These are phyloP conservation scores for Sebastes baramenuke DNA, from an alignment of 2,797 vertebrate species.

Conservation along the genomic window DNA sequence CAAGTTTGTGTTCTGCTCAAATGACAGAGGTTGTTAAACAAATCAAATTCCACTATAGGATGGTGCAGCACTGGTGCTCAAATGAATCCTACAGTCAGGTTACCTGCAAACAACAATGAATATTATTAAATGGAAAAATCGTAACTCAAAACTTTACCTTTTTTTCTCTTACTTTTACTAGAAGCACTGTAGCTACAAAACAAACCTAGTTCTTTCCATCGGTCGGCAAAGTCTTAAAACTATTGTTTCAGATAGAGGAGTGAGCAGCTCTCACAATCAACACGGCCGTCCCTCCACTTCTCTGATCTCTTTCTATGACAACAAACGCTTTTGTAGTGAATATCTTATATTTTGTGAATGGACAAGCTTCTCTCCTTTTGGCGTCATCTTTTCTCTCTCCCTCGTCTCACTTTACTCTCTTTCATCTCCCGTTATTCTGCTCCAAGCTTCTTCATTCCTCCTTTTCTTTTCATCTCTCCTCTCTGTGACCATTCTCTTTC, in stretches of 20 bases:
- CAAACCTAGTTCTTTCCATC: no score
- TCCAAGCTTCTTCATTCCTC: neutral
- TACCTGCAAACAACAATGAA: neutral
- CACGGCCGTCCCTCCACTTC: neutral
- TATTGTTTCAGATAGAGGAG: neutral
- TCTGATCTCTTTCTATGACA: neutral
- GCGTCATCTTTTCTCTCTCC: neutral
- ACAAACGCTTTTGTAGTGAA: neutral
- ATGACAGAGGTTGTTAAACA: neutral
- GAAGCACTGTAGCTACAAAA: neutral
- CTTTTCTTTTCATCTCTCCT: neutral
- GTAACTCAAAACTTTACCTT: neutral
- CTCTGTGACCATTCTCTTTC: conserved; percentile 4
- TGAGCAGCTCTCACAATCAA: neutral
- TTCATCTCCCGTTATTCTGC: conserved; percentile 9
- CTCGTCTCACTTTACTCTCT: neutral
- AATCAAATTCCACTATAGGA: neutral
- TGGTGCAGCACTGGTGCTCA: neutral
- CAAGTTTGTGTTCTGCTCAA: neutral
- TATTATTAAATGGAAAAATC: no score
- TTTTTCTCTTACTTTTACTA: neutral
- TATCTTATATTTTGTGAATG: neutral
- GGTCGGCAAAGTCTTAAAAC: neutral
- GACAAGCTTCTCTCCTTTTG: neutral
- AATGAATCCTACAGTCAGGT: neutral